Evolutionary conservation across 2,113 vertebrate species (phyloP), one percentile per base, ranked within the genome.

Genomic region (Rhabdornis inornatus): DNA sequence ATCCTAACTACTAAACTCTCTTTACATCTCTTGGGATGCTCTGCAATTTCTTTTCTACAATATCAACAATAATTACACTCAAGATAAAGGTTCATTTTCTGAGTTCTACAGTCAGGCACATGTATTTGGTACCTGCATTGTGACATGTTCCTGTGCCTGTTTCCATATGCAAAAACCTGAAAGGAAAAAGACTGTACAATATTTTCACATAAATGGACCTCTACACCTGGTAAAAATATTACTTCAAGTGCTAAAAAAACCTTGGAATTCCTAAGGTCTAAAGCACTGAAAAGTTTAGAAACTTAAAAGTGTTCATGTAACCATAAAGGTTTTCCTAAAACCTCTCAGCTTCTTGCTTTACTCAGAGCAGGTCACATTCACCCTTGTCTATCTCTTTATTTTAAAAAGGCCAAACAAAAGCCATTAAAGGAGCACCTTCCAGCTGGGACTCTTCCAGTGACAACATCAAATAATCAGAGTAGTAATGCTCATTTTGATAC

Each of bases 401-500:
- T 42, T 42, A 5, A 17, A 8, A 20, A 37, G 10, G 11, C 63
- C 27, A 79, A 65, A 68, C 5, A 31, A 76, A 90, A 83, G 37
- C n/a, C 42, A 78, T 45, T 83, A 75, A 77, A 87, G 42, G 66
- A 74, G 56, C 82, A 79, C 22, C 39, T 79, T 56, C 75, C 63
- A 92, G 33, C 35, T 92, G 52, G 40, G 44, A n/a, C 25, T 66
- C 55, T 44, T 85, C 57, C 82, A 74, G 59, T 16, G 49, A 79
- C 59, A 89, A 66, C 39, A 66, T 39, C 30, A 94, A 94, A 83
- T 59, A 88, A 45, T 90, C 76, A 88, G 47, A 71, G 60, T 39
- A 90, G n/a, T 0, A 2, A 90, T 3, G 6, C 13, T 95, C 52
- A 30, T 20, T 87, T 53, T 44, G 39, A 75, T 59, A 31, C 61